phyloP scores from a whole-genome alignment of 2,888 invertebrate species.

The Mactromeris polynyma region DNA sequence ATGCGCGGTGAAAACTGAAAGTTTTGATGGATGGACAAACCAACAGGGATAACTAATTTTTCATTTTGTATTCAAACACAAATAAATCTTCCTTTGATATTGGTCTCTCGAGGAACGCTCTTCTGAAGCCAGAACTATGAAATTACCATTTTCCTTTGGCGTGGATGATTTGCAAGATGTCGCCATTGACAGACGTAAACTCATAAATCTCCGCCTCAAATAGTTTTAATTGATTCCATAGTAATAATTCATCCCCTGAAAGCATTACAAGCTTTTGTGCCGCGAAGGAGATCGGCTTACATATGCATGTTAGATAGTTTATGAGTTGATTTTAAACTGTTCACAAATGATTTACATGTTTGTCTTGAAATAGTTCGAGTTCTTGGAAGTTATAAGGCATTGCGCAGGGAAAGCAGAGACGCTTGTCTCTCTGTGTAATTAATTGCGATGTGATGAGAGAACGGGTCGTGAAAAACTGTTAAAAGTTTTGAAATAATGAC shows the following conservation, averaged over 20 bases:
- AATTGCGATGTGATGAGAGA: not conserved
- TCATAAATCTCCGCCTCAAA: slow-evolving; percentile 64
- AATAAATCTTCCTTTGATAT: slow-evolving; percentile 65
- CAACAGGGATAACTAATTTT: slow-evolving; percentile 62
- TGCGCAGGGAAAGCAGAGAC: slow-evolving; percentile 1
- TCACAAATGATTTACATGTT: slow-evolving; percentile 44
- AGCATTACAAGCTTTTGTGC: slow-evolving; percentile 45
- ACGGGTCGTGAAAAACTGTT: not conserved
- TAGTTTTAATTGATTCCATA: slow-evolving; percentile 62
- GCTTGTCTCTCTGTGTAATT: not conserved
- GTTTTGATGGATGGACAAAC: slow-evolving; percentile 57
- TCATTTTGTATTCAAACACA: slow-evolving; percentile 66
- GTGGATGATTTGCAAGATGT: slow-evolving; percentile 61
- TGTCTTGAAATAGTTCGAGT: not conserved
- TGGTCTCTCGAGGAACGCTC: slow-evolving; percentile 47
- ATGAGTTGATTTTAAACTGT: slow-evolving; percentile 40
- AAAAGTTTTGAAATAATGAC: not conserved
- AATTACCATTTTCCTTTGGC: slow-evolving; percentile 71
- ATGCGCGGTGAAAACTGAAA: slow-evolving; percentile 43
- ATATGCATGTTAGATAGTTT: slow-evolving; percentile 42
- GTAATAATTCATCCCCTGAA: slow-evolving; percentile 56
- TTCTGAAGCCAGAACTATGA: slow-evolving; percentile 61
- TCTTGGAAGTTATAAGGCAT: not conserved
- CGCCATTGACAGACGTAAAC: slow-evolving; percentile 55
- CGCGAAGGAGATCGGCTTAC: slow-evolving; percentile 34